phyloP scores from a whole-genome alignment of 2,113 vertebrate genomes.

The Hiodon tergisus region DNA sequence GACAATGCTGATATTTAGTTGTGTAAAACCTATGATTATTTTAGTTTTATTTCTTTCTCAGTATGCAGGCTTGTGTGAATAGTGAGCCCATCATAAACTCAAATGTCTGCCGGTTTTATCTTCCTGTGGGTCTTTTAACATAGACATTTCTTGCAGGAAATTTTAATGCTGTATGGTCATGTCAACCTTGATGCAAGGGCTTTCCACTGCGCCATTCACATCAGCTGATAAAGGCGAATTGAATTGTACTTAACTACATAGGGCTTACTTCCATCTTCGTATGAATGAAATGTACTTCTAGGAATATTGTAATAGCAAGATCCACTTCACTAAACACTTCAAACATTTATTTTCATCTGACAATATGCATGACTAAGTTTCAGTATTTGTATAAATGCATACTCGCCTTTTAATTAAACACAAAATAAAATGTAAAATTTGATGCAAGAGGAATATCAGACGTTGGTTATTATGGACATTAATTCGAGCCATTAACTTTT shows the following conservation, averaged over 20 bases:
- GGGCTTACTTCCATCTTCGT: not conserved
- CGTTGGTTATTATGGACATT: slow-evolving; percentile 42
- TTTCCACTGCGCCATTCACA: not conserved
- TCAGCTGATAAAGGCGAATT: not conserved
- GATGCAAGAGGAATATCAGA: slow-evolving; percentile 13
- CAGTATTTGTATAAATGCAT: slow-evolving; percentile 24
- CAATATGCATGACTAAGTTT: slow-evolving; percentile 26
- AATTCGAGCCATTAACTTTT: slow-evolving; percentile 38
- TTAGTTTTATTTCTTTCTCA: no score
- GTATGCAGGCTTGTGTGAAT: not conserved
- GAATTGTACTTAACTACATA: not conserved
- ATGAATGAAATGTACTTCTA: slow-evolving; percentile 8
- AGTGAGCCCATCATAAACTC: not conserved
- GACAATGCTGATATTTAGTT: not conserved
- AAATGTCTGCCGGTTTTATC: not conserved
- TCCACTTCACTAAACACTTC: slow-evolving; percentile 28
- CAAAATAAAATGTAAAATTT: slow-evolving; percentile 4
- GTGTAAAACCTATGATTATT: not conserved
- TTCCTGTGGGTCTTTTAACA: not conserved
- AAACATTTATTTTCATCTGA: slow-evolving; percentile 30
- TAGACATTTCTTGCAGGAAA: not conserved
- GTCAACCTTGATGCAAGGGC: not conserved
- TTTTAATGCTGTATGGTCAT: not conserved
- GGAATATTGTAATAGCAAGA: slow-evolving; percentile 23
- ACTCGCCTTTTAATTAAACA: slow-evolving; percentile 25